Evolutionary conservation across 1,140 invertebrate species (phyloP), one percentile per base, ranked within the genome.

Genomic region (Rhagoletis zephyria): DNA sequence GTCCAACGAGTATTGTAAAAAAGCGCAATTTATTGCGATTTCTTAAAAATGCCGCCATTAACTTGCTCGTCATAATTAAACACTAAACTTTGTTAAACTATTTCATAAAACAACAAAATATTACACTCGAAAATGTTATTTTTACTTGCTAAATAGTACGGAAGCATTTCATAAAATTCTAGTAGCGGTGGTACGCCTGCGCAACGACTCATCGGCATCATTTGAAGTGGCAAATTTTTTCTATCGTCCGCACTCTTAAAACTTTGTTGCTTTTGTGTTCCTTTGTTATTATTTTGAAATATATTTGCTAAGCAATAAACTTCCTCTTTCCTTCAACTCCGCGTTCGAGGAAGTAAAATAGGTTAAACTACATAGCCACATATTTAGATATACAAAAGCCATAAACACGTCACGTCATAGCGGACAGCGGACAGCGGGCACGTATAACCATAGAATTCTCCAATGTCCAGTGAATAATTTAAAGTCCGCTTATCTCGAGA

Each of bases 111-210:
- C 30, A 30, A 30, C 30, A 30, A 30, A 30, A 30, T 30, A 30
- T 30, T 30, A 30, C 30, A 30, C 30, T 30, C 30, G 30, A 30
- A 30, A 30, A 30, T 30, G 30, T 30, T 30, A 30, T 30, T 30
- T 30, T 30, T 77, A 48, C 45, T 5, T 77, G 70, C 42, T 77
- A 77, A 77, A 77, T 51, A 77, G 70, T 16, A 77, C 70, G 45
- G 70, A 77, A 77, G 42, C 70, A n/a, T 3, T n/a, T 1, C 70
- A 42, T 9, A 10, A 48, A 48, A 0, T 3, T 1, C 45, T 3
- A 14, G 65, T 42, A 3, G 65, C 14, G 9, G 65, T 12, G 65
- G 10, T 30, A 30, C 30, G 30, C 30, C 30, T 16, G 63, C 63
- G 42, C n/a, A 67, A 42, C 19, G 19, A 2, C 19, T 30, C 64